A percentile compares a stretch with the other conserved stretches of the same genome.
These are phyloP conservation scores for Bolinopsis microptera DNA, from an alignment of 37 sponge, comb jelly and placozoan genomes.

Conservation along the genomic window DNA sequence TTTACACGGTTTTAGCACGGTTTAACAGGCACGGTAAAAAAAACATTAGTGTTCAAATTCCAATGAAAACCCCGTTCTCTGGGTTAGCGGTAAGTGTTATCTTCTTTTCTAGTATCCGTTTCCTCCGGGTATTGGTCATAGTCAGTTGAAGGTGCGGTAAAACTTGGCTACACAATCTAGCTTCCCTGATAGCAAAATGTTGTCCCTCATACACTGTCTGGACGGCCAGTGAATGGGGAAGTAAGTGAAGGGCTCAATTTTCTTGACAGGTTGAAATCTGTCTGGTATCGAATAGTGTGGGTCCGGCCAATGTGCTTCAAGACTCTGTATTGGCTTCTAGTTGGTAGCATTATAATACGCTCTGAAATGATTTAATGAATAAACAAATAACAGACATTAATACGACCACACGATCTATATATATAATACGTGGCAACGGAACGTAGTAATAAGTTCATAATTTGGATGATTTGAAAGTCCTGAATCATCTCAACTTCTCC, in stretches of 20 bases:
- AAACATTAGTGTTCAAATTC: not conserved
- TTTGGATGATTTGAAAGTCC: too few relatives aligned
- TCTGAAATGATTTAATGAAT: not conserved
- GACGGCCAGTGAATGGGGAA: not conserved
- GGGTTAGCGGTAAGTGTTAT: not conserved
- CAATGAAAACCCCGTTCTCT: not conserved
- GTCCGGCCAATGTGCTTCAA: not conserved
- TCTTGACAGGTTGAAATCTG: not conserved
- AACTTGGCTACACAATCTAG: not conserved
- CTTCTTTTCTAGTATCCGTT: not conserved
- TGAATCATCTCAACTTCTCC: too few relatives aligned
- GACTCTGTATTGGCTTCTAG: not conserved
- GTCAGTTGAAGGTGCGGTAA: not conserved
- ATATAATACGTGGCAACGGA: too few relatives aligned
- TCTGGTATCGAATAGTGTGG: not conserved
- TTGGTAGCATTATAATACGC: not conserved
- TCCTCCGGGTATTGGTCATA: not conserved
- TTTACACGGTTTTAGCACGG: too few relatives aligned
- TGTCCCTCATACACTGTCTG: slow-evolving; percentile 10
- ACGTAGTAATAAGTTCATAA: too few relatives aligned
- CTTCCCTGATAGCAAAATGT: not conserved
- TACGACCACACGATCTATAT: too few relatives aligned
- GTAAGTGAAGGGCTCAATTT: not conserved
- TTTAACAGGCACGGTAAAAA: too few relatives aligned
- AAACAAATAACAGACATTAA: not conserved